phyloP scores from a whole-genome alignment of 2,113 vertebrate genomes.

The Zingel zingel region DNA sequence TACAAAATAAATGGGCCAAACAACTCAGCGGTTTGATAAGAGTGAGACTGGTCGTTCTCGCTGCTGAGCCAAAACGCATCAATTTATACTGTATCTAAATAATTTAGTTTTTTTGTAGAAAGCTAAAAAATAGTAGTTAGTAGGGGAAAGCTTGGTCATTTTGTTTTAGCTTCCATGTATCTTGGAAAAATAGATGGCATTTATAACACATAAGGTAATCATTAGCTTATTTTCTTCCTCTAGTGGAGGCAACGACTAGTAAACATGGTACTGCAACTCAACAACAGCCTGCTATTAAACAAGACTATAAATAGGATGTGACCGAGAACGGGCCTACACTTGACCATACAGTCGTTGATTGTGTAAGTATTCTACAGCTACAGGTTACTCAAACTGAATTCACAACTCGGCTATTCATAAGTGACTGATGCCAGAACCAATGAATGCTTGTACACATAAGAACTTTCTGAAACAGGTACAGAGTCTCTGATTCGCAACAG shows the following conservation, averaged over 20 bases:
- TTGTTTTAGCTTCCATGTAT: neutral
- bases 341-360: conserved; percentile 21
- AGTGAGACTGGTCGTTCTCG: neutral
- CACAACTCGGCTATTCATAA: neutral
- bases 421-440: neutral
- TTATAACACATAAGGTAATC: neutral
- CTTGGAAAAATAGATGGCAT: neutral
- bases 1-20: neutral
- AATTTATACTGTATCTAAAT: neutral
- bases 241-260: conserved; percentile 3
- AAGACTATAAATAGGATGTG: conserved; percentile 64
- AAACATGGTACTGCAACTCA: conserved; percentile 55
- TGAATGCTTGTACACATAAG: too few species aligned
- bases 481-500: neutral
- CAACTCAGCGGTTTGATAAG: neutral
- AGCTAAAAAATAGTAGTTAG: neutral
- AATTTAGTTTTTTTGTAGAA: neutral
- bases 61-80: neutral
- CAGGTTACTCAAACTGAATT: neutral
- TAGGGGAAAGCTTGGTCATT: neutral
- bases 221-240: neutral
- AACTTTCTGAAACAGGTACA: neutral
- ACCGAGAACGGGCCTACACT: conserved; percentile 19
- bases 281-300: conserved; percentile 45
- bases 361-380: neutral